phyloP scores from a whole-genome alignment of 1,140 invertebrate genomes.

The Papilio polyxenes region DNA sequence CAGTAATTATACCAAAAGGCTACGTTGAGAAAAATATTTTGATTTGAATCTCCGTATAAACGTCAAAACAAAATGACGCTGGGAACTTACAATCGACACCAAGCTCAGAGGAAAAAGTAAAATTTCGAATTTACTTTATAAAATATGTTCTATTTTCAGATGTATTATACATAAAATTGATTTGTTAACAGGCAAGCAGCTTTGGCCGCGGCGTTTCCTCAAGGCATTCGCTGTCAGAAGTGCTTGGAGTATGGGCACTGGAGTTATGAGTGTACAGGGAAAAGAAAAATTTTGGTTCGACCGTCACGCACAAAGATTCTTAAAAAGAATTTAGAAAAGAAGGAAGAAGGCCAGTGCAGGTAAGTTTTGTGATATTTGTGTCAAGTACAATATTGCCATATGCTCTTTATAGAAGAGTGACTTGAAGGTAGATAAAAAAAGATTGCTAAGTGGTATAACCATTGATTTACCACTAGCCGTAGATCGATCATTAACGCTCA shows the following conservation, averaged over 20 bases:
- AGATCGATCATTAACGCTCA: no score
- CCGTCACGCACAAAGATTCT: conserved; percentile 90
- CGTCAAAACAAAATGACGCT: conserved; percentile 65
- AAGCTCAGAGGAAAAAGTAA: conserved; percentile 72
- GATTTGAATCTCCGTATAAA: conserved; percentile 19
- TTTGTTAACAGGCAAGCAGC: conserved; percentile 76
- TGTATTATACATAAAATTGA: conserved; percentile 35
- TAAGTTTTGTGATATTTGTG: conserved; percentile 45
- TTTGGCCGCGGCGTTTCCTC: conserved; percentile 82
- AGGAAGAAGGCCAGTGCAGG: conserved; percentile 77
- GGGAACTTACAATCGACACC: conserved; percentile 75
- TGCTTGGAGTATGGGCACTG: conserved; percentile 95
- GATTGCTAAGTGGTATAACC: background rate
- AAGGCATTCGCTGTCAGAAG: conserved; percentile 92
- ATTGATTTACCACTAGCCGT: no score
- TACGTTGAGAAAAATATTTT: conserved; percentile 28
- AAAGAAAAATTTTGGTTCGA: conserved; percentile 92
- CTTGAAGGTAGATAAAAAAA: conserved; percentile 17
- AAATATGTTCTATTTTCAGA: conserved; percentile 30
- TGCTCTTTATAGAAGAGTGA: background rate
- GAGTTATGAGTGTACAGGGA: conserved; percentile 96
- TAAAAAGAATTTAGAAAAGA: conserved; percentile 86
- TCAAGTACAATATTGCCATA: background rate
- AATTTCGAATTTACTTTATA: conserved; percentile 41
- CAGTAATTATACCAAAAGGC: conserved; percentile 33